phyloP scores from a whole-genome alignment of 2,113 vertebrate species.

The Tyrannus savana region DNA sequence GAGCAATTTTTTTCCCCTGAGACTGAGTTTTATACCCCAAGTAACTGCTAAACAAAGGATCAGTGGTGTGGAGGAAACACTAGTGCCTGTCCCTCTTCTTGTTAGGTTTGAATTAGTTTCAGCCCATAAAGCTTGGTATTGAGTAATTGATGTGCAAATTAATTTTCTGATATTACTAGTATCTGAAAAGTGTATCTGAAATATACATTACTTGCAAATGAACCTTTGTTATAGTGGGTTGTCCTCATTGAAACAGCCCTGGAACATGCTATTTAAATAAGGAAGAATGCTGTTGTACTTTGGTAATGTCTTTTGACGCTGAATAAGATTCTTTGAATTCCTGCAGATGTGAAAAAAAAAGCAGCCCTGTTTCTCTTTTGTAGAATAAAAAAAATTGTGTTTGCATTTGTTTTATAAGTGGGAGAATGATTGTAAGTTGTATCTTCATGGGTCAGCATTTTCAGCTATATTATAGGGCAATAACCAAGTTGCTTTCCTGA shows the following conservation, averaged over 20 bases:
- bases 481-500: neutral
- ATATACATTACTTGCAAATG: neutral
- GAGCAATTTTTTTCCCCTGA: neutral
- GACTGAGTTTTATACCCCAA: neutral
- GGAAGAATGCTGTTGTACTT: neutral
- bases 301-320: neutral
- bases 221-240: neutral
- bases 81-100: accelerated
- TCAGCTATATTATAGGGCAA: neutral
- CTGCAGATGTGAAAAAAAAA: neutral
- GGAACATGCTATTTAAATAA: neutral
- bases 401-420: neutral
- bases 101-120: neutral
- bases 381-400: too few species aligned
- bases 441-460: neutral
- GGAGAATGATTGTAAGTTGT: neutral
- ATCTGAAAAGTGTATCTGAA: neutral
- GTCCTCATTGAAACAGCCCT: neutral
- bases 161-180: neutral
- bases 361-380: neutral
- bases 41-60: neutral
- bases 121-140: neutral
- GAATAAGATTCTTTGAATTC: neutral
- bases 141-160: neutral
- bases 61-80: accelerated